Evolutionary conservation across 2,888 invertebrate genomes (phyloP).

Genomic region (Oegoconia quadripuncta): DNA sequence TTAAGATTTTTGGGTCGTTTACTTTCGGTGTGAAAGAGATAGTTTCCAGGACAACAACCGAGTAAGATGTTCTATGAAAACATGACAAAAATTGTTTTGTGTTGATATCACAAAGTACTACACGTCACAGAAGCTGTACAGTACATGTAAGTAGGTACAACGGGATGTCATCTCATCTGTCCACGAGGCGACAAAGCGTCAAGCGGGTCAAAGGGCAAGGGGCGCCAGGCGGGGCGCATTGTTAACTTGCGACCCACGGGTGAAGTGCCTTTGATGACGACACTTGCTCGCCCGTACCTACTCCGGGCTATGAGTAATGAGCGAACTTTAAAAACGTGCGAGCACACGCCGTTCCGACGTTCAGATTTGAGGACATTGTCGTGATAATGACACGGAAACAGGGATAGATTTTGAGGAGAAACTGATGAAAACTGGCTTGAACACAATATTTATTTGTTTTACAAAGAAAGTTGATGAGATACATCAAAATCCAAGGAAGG

Average conservation of each 20-base stretch:
- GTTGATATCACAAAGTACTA: no score
- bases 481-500: no score
- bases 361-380: neutral
- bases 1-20: no score
- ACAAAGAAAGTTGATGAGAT: no score
- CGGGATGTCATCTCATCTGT: slow-evolving; percentile 53
- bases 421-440: no score
- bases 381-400: no score
- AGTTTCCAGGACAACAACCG: no score
- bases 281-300: slow-evolving; percentile 33
- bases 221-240: slow-evolving; percentile 48
- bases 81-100: no score
- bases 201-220: slow-evolving; percentile 68
- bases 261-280: slow-evolving; percentile 69
- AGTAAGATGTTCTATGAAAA: no score
- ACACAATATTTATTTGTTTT: no score
- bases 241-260: slow-evolving; percentile 69
- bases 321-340: slow-evolving; percentile 9
- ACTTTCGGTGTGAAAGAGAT: no score
- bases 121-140: neutral
- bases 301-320: slow-evolving; percentile 12
- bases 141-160: slow-evolving; percentile 30
- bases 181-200: slow-evolving; percentile 64
- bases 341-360: slow-evolving; percentile 4
- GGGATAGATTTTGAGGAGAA: no score